These are phyloP conservation scores for Bombyx mori DNA, from an alignment of 1,140 invertebrate species.

Conservation along the genomic window ASM3026992v2 NC_085117.1:4119001-4119500, in stretches of 20 bases:
- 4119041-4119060: no score
- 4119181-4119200: background rate
- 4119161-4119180: background rate
- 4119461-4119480: no score
- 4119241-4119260: background rate
- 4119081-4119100: no score
- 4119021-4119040: no score
- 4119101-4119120: no score
- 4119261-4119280: background rate
- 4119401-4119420: slow-evolving; percentile 22
- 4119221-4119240: background rate
- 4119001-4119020: no score
- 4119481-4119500: no score
- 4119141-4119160: background rate
- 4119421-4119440: slow-evolving; percentile 12
- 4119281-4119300: slow-evolving; percentile 4
- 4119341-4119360: slow-evolving; percentile 21
- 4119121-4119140: background rate
- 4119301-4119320: slow-evolving; percentile 8
- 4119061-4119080: no score
- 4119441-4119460: no score
- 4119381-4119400: slow-evolving; percentile 21
- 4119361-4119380: slow-evolving; percentile 20
- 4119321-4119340: slow-evolving; percentile 16
- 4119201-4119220: background rate